Conservation (phyloP, 1,140 invertebrate genomes). For the Drepana arcuata region DNA sequence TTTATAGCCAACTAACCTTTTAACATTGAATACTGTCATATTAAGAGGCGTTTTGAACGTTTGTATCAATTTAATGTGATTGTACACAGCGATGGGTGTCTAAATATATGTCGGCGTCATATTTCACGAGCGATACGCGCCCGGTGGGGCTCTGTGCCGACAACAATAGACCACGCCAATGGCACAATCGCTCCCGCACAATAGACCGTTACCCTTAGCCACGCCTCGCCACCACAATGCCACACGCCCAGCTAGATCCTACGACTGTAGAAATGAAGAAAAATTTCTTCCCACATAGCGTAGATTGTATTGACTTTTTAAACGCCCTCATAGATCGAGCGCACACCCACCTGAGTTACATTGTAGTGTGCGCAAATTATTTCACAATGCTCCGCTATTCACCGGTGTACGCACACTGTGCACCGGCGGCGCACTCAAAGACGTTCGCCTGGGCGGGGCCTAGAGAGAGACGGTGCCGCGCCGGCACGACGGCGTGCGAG, state of each 20-base stretch:
- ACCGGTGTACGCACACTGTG: constrained; percentile 45
- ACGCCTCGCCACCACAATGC: constrained; percentile 52
- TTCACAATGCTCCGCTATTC: constrained; percentile 47
- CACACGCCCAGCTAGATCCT: constrained; percentile 45
- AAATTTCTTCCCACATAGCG: constrained; percentile 61
- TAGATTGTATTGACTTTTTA: constrained; percentile 70
- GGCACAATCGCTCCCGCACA: constrained; percentile 38
- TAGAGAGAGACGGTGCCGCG: constrained; percentile 47
- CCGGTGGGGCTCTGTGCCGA: constrained; percentile 32
- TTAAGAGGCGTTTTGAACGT: background rate
- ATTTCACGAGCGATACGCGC: constrained; percentile 23
- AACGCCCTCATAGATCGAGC: constrained; percentile 58
- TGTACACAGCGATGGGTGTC: constrained; percentile 22
- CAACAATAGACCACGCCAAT: constrained; percentile 59
- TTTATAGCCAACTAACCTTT: too few relatives aligned
- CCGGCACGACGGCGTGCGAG: constrained; percentile 29
- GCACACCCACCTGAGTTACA: constrained; percentile 55
- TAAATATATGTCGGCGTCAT: constrained; percentile 35
- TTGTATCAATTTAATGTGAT: constrained; percentile 30
- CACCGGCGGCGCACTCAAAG: constrained; percentile 24
- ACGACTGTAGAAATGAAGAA: constrained; percentile 53
- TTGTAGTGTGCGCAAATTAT: constrained; percentile 53
- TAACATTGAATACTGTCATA: background rate
- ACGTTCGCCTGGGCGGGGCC: constrained; percentile 50
- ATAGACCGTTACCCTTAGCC: constrained; percentile 54